Base-by-base conservation (phyloP, 2,888 invertebrate genomes). In the Cheilosia vernalis region DNA sequence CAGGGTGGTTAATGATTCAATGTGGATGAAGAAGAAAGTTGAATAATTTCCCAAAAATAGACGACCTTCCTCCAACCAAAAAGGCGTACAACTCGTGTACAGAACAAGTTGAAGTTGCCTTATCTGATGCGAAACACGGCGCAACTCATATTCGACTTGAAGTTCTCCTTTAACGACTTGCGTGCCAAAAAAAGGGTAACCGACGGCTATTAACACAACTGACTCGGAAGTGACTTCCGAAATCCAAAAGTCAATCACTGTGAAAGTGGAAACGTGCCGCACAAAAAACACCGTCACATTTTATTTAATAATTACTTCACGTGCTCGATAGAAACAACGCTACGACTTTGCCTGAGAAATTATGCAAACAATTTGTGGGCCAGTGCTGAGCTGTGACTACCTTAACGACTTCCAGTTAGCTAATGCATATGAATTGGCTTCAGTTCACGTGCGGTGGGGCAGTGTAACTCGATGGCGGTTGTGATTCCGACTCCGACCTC, bases 251-350 rank as follows among this genome's bases (percentile, higher is more conserved):
- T 63, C 61, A 72, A 61, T 53, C 51, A 72, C 72, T 51, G 51
- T 53, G 30, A 60, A 60, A 73, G 53, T 53, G 44, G 24, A 47
- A 55, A 73, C 63, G 73, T 73, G 63, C 55, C 37, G 4, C 42
- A 15, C 9, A 44, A 47, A 37, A 51, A 30, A 10, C 33, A 6
- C 33, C n/a, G 53, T 53, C 21, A 13, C 30, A 30, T 30, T 30
- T 13, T 73, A 47, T 63, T 63, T 64, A 73, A 47, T 55, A 73
- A 63, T 73, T 73, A 73, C 53, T 24, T 63, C 73, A 47, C 47
- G 47, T 47, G 47, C 44, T 44, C 44, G 6, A 6, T 44, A 44
- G 21, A n/a, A 17, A 21, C 53, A 27, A 0, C 30, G 30, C 13
- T 27, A 47, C 47, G 17, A 17, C n/a, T 24, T 58, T 40, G 17